Conservation (phyloP, 2,113 vertebrate species). For the Arothron firmamentum region DNA sequence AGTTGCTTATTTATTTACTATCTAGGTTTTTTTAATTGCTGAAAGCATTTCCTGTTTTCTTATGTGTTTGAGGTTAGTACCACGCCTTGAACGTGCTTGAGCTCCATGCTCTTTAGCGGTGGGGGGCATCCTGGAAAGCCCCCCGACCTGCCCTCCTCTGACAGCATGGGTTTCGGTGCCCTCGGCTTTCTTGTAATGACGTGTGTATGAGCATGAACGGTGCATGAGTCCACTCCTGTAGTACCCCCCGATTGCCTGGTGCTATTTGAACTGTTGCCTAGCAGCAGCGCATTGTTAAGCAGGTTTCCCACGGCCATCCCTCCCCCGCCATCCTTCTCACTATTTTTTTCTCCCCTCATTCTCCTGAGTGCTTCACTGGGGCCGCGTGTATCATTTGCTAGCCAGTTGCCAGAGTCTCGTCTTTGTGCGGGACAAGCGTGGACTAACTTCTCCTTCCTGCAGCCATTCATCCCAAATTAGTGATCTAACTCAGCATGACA, state of each 20-base stretch:
- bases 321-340: conserved; percentile 3
- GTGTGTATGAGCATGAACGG: conserved; percentile 4
- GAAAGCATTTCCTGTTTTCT: too few relatives aligned
- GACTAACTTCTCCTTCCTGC: conserved; percentile 45
- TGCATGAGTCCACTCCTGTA: conserved; percentile 34
- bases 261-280: conserved; percentile 58
- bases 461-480: conserved; percentile 36
- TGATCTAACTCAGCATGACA: conserved; percentile 40
- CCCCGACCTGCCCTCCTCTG: conserved; percentile 16
- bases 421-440: conserved; percentile 34
- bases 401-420: conserved; percentile 26
- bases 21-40: too few relatives aligned
- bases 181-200: conserved; percentile 22
- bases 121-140: conserved; percentile 38
- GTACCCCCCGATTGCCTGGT: conserved; percentile 51
- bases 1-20: too few relatives aligned
- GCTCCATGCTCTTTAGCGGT: background rate
- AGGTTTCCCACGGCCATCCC: conserved; percentile 60
- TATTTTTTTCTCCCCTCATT: background rate
- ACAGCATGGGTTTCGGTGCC: conserved; percentile 27
- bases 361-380: conserved; percentile 15
- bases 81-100: background rate
- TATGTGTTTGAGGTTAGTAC: conserved; percentile 1
- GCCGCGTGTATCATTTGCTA: conserved; percentile 33
- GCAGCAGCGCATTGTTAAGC: conserved; percentile 57